Conservation (phyloP, 2,797 vertebrate species). For the Sebastes hubbsi region DNA sequence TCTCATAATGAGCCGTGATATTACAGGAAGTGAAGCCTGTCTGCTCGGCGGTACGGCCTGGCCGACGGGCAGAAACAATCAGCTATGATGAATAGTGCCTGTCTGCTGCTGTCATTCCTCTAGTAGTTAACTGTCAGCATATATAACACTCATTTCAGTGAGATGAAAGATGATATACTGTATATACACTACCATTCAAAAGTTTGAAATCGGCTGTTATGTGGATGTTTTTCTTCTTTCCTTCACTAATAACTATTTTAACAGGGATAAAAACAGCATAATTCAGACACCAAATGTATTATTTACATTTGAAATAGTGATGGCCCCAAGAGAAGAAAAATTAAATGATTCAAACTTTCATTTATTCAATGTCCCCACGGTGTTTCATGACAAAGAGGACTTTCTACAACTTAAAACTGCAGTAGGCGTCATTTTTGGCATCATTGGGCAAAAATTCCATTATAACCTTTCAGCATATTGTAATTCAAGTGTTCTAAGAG, state of each 20-base stretch:
- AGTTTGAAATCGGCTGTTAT: not conserved
- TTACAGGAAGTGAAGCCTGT: slow-evolving; percentile 32
- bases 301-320: too few species aligned
- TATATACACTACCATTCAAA: not conserved
- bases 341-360: not conserved
- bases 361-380: not conserved
- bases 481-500: too few species aligned
- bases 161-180: not conserved
- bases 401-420: too few species aligned
- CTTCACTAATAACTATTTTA: not conserved
- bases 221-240: not conserved
- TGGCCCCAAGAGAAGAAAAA: too few species aligned
- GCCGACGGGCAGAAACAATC: slow-evolving; percentile 20
- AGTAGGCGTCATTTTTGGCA: too few species aligned
- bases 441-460: too few species aligned
- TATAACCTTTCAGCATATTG: too few species aligned
- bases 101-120: slow-evolving; percentile 16
- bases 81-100: slow-evolving; percentile 22
- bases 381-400: too few species aligned
- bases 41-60: slow-evolving; percentile 5
- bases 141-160: slow-evolving; percentile 9
- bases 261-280: not conserved
- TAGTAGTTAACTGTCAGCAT: slow-evolving; percentile 19
- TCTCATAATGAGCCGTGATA: not conserved
- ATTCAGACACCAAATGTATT: too few species aligned